phyloP scores from a whole-genome alignment of 2,888 invertebrate species.

The Pyrgus malvae region DNA sequence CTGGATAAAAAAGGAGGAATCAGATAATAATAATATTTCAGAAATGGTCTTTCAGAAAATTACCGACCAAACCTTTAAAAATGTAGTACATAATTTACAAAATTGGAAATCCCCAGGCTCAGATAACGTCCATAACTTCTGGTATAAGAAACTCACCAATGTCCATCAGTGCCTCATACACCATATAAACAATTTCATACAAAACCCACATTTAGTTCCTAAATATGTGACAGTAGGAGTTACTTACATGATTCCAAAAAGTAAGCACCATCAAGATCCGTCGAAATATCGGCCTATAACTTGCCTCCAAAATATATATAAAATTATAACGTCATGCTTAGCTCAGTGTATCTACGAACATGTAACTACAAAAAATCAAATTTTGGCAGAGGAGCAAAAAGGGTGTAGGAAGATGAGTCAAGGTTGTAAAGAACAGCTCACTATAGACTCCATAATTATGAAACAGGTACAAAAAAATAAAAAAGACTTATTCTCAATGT shows the following conservation, averaged over 20 bases:
- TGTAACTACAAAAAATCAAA: conserved; percentile 7
- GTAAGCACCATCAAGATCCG: neutral
- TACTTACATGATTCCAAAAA: neutral
- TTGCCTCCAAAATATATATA: conserved; percentile 30
- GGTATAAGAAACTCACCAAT: neutral
- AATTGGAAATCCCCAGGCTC: neutral
- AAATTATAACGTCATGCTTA: conserved; percentile 28
- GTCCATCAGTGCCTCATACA: neutral
- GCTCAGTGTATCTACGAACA: conserved; percentile 18
- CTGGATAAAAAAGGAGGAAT: conserved; percentile 26
- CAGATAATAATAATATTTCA: too few relatives aligned
- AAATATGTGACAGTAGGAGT: neutral
- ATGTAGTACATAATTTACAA: neutral
- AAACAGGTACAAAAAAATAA: neutral
- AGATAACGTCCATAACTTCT: neutral
- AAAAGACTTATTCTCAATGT: conserved; percentile 2
- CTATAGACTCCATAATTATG: conserved; percentile 11
- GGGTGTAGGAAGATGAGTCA: neutral
- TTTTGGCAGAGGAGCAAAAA: neutral
- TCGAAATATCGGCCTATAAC: conserved; percentile 30
- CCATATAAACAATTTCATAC: neutral
- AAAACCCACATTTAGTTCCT: neutral
- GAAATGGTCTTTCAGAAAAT: neutral
- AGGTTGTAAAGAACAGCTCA: conserved; percentile 16
- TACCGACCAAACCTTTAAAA: neutral